Evolutionary conservation across 2,888 invertebrate species (phyloP), one percentile per base, ranked within the genome.

Genomic region (Spisula solida): DNA sequence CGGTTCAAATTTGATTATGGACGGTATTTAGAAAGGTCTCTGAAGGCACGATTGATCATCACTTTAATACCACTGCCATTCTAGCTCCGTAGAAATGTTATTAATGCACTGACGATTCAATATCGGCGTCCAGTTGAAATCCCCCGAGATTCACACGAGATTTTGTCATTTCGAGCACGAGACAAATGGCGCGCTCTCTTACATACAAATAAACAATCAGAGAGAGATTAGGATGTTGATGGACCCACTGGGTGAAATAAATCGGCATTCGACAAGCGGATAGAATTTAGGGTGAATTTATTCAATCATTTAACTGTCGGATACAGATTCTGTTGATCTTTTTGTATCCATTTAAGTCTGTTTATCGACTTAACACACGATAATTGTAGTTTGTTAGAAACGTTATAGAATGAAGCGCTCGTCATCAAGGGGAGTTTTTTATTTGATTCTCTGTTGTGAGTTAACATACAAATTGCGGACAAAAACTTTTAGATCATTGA

Each of bases 1-100:
- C 89, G 90, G 92, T 92, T 93, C 92, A 93, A 94, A 94, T 94
- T 94, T 94, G 93, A 94, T 94, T 94, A 94, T 92, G 88, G 91
- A 82, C 89, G 90, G 93, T 92, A 94, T 94, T 93, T 94, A 92
- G 92, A 82, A 56, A 81, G 91, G 92, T 93, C 93, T 93, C 93
- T 87, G 60, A 88, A 86, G 93, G 92, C 93, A 87, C 93, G 90
- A 93, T 94, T 92, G 84, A 94, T 93, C 94, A 94, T 89, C 92
- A 90, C 88, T 93, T 92, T 93, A 93, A 93, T 93, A 92, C 93
- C 88, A 86, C 89, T 90, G 93, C 93, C 93, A 93, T 93, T 92
- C 93, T 90, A 90, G 90, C 90, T 85, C 81, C 88, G 81, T 84
- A 86, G 89, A 91, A 93, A 90, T 86, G 93, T 93, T 94, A 92